Percentiles rank a stretch among this genome's conserved stretches.
These are phyloP conservation scores for Copidosoma floridanum DNA, from an alignment of 1,140 invertebrate genomes.

Conservation along the genomic window DNA sequence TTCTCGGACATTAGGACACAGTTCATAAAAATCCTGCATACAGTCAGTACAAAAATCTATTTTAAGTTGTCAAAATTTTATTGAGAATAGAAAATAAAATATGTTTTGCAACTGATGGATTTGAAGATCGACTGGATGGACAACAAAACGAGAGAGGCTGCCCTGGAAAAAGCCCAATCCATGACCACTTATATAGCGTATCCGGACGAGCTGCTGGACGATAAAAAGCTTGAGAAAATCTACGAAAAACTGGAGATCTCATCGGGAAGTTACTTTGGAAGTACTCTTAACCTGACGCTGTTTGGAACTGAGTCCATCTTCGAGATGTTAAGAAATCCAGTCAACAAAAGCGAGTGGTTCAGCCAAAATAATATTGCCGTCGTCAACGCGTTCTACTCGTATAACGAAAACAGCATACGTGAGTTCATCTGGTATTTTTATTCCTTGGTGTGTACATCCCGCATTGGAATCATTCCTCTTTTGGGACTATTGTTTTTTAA, in stretches of 20 bases:
- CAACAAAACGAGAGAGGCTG: constrained; percentile 68
- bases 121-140: constrained; percentile 86
- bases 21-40: constrained; percentile 56
- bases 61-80: not conserved
- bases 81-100: not conserved
- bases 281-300: constrained; percentile 71
- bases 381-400: constrained; percentile 82
- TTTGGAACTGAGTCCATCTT: constrained; percentile 78
- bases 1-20: constrained; percentile 63
- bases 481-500: too few relatives aligned
- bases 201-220: constrained; percentile 76
- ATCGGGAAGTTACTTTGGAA: constrained; percentile 68
- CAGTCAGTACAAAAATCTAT: constrained; percentile 25
- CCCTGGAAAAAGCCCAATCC: constrained; percentile 69
- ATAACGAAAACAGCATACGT: too few relatives aligned
- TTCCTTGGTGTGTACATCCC: too few relatives aligned
- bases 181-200: constrained; percentile 82
- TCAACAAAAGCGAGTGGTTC: constrained; percentile 83
- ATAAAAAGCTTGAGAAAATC: constrained; percentile 72
- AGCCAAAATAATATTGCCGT: constrained; percentile 74
- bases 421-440: too few relatives aligned
- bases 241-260: constrained; percentile 73
- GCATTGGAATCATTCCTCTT: too few relatives aligned
- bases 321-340: constrained; percentile 70
- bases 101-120: constrained; percentile 9